A percentile compares a stretch with the other conserved stretches of the same genome.
Evolutionary conservation across 2,888 invertebrate genomes (phyloP).

Genomic region (Eupithecia centaureata): DNA sequence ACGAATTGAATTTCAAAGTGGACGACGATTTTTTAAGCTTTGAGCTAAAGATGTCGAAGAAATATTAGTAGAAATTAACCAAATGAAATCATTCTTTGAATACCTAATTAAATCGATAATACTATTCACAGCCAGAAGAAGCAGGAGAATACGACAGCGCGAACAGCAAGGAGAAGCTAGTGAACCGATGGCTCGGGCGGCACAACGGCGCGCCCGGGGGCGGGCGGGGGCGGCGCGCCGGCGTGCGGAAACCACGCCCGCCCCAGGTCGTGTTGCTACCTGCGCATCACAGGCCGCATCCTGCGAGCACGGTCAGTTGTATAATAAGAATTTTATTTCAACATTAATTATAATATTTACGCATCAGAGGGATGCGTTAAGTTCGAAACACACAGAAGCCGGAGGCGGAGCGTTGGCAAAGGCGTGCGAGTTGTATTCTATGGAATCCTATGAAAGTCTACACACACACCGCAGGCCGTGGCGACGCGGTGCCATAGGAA

Average conservation of each 20-base stretch:
- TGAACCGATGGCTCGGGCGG: slow-evolving; percentile 84
- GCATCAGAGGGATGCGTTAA: too few relatives aligned
- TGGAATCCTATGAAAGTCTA: too few relatives aligned
- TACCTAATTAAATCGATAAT: background rate
- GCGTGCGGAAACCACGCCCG: slow-evolving; percentile 66
- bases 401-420: too few relatives aligned
- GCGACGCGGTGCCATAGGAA: too few relatives aligned
- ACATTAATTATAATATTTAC: background rate
- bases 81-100: background rate
- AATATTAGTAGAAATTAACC: too few relatives aligned
- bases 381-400: too few relatives aligned
- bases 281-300: slow-evolving; percentile 57
- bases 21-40: too few relatives aligned
- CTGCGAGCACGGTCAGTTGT: slow-evolving; percentile 75
- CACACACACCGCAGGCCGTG: too few relatives aligned
- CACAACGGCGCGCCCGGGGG: slow-evolving; percentile 46
- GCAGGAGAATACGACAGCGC: slow-evolving; percentile 72
- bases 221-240: slow-evolving; percentile 48
- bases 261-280: slow-evolving; percentile 68
- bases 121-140: slow-evolving; percentile 53
- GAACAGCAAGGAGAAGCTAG: slow-evolving; percentile 82
- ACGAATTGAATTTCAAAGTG: too few relatives aligned
- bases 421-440: too few relatives aligned
- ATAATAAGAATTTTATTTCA: background rate
- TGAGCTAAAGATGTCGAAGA: too few relatives aligned